A percentile compares a stretch with the other conserved stretches of the same genome.
Evolutionary conservation across 2,888 invertebrate genomes (phyloP).

Genomic region (Volucella bombylans): DNA sequence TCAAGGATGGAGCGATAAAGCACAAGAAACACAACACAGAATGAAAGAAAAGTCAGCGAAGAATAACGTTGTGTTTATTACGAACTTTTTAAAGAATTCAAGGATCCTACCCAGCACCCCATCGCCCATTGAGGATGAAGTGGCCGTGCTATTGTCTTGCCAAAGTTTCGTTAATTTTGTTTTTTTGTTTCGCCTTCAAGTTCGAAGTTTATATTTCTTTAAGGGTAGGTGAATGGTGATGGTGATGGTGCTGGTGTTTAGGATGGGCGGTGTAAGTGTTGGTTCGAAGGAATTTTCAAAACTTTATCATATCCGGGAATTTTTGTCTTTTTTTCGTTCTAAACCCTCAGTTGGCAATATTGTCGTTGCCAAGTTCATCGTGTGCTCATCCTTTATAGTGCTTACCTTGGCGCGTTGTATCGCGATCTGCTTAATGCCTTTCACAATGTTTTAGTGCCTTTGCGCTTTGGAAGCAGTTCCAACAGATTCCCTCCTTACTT

Average conservation of each 20-base stretch:
- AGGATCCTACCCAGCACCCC: slow-evolving; percentile 26
- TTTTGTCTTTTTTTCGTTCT: slow-evolving; percentile 4
- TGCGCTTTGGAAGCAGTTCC: slow-evolving; percentile 47
- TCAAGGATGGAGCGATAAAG: slow-evolving; percentile 31
- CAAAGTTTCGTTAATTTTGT: slow-evolving; percentile 56
- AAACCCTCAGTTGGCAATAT: slow-evolving; percentile 55
- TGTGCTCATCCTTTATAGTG: slow-evolving; percentile 64
- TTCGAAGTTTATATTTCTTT: slow-evolving; percentile 46
- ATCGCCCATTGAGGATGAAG: slow-evolving; percentile 29
- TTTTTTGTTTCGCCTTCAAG: slow-evolving; percentile 27
- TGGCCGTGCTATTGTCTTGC: slow-evolving; percentile 61
- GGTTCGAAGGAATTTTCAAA: slow-evolving; percentile 64
- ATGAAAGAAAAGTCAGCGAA: slow-evolving; percentile 33
- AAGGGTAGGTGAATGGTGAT: background rate
- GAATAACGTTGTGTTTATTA: slow-evolving; percentile 69
- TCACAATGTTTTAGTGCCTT: slow-evolving; percentile 47
- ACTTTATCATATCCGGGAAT: slow-evolving; percentile 65
- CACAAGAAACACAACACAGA: too few relatives aligned
- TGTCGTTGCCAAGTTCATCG: slow-evolving; percentile 69
- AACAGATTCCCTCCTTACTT: slow-evolving; percentile 55
- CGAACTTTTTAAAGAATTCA: slow-evolving; percentile 54
- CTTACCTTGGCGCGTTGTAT: slow-evolving; percentile 59
- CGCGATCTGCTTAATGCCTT: slow-evolving; percentile 61
- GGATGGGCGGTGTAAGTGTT: too few relatives aligned
- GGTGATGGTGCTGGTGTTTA: too few relatives aligned